Base-by-base conservation (phyloP, 2,888 invertebrate species). In the Melieria picta region DNA sequence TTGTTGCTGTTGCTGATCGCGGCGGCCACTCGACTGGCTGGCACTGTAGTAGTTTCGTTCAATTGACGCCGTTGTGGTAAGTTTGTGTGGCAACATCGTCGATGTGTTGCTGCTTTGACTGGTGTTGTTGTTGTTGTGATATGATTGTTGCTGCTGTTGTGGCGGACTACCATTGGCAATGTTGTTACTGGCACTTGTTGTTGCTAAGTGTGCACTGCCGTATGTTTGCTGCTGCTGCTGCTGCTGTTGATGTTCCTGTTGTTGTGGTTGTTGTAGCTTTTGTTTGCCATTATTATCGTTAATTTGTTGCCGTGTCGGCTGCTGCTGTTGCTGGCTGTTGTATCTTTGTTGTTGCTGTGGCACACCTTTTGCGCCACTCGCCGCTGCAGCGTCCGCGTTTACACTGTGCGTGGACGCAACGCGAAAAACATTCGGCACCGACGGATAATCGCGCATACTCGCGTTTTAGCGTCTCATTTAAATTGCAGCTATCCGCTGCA, bases 361-460 rank as follows among this genome's bases (percentile, higher is more conserved):
- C 67, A 72, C 65, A 69, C 30, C 30, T 30, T 30, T 30, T 30
- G 30, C 30, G 30, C 30, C 30, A 30, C 58, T 68, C 65, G 61
- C 65, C 64, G 52, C 45, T 30, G 30, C 30, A 30, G 30, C 3
- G 30, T 81, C 75, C 65, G 78, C 80, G 73, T 84, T 83, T 62
- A 82, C 80, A 72, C 81, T 83, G 69, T 83, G 83, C 47, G 82
- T 79, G 67, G 85, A 85, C 62, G 81, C 82, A 70, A 82, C 83
- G 67, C 85, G 85, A 79, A 86, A 86, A 47, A 86, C 85, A 82
- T 84, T 85, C 71, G 86, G 85, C 76, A 85, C 81, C 65, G 81
- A 79, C 9, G 82, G 82, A 82, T 84, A 83, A 79, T 86, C 83
- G 75, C 82, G 83, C 86, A 86, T 86, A 74, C 60, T 73, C 9